phyloP scores from a whole-genome alignment of 1,140 invertebrate genomes.

The Mizuhopecten yessoensis region DNA sequence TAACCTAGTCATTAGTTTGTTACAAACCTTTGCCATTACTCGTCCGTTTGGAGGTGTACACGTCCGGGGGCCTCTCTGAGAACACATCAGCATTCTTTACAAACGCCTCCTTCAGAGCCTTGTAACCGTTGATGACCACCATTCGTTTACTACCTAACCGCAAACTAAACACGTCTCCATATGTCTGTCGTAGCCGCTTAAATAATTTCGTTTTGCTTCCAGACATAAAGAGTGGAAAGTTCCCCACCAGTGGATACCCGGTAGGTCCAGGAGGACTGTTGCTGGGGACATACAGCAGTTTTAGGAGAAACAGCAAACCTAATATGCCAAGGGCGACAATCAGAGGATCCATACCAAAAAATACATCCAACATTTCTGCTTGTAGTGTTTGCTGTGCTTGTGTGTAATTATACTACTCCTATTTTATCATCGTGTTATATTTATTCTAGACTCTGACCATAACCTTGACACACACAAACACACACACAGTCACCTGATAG shows the following conservation, averaged over 20 bases:
- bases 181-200: background rate
- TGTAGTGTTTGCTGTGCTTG: too few species aligned
- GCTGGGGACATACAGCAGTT: background rate
- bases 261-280: conserved; percentile 32
- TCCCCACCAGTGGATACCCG: conserved; percentile 56
- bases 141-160: background rate
- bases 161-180: conserved; percentile 41
- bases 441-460: too few species aligned
- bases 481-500: too few species aligned
- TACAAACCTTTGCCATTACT: background rate
- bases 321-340: background rate
- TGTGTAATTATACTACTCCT: too few species aligned
- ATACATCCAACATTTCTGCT: background rate
- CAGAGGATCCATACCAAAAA: background rate
- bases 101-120: conserved; percentile 14
- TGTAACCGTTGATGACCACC: conserved; percentile 41
- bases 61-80: background rate
- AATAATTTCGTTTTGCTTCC: conserved; percentile 35
- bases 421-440: too few species aligned
- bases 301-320: background rate
- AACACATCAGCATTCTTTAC: conserved; percentile 38
- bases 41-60: background rate
- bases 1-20: too few species aligned
- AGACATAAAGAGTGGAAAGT: conserved; percentile 40
- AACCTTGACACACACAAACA: too few species aligned